Percentiles rank a stretch among this genome's conserved stretches.
Evolutionary conservation across 2,797 vertebrate species (phyloP).

Genomic region (Buceros bicornis): DNA sequence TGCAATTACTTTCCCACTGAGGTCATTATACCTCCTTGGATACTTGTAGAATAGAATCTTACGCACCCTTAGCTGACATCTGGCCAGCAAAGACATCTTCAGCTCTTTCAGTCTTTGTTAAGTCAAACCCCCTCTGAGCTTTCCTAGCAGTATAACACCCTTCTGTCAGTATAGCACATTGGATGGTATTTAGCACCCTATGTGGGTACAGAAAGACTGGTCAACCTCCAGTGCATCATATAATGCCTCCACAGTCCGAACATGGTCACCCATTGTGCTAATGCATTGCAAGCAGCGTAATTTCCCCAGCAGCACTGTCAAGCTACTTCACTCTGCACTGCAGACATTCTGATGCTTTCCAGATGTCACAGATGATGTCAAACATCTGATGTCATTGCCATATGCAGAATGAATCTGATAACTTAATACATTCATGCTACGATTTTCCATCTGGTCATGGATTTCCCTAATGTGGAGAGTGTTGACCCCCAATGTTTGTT

Average conservation of each 20-base stretch:
- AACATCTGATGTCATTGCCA: not conserved
- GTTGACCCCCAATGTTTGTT: not conserved
- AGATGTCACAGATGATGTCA: slow-evolving; percentile 25
- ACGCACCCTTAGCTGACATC: not conserved
- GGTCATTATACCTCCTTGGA: slow-evolving; percentile 27
- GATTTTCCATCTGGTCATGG: not conserved
- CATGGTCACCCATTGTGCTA: rapidly evolving
- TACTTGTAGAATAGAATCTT: slow-evolving; percentile 6
- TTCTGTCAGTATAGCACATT: not conserved
- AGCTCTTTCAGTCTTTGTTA: not conserved
- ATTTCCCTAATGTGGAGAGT: not conserved
- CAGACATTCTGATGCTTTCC: not conserved
- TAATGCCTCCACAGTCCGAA: not conserved
- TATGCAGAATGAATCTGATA: not conserved
- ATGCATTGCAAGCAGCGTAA: not conserved
- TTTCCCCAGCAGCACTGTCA: not conserved
- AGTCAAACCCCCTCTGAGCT: not conserved
- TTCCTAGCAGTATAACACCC: not conserved
- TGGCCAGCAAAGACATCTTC: not conserved
- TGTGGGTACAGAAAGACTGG: not conserved
- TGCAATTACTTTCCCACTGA: slow-evolving; percentile 37
- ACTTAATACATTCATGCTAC: not conserved
- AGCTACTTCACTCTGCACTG: not conserved
- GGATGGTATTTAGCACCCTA: not conserved
- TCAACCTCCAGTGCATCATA: not conserved